A percentile compares a stretch with the other conserved stretches of the same genome.
These are phyloP conservation scores for Pharmacophagus antenor DNA, from an alignment of 2,888 invertebrate genomes.

Conservation along the genomic window DNA sequence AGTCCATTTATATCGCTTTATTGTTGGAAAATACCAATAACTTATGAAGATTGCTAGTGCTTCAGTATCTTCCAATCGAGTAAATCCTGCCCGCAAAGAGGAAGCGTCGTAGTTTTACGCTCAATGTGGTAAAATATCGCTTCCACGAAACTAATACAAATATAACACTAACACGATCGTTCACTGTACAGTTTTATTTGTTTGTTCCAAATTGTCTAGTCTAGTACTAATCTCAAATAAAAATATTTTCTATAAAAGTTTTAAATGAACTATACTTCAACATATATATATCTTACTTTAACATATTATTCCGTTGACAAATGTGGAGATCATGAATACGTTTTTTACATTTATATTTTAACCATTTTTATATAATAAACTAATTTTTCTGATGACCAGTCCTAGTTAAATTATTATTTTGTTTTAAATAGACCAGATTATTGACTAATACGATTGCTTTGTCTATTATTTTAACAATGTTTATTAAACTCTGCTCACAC, in stretches of 20 bases:
- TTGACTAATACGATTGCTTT: no score
- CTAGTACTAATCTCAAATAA: neutral
- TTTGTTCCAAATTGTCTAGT: neutral
- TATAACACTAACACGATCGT: constrained; percentile 20
- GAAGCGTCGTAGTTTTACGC: constrained; percentile 22
- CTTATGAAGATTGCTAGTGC: constrained; percentile 16
- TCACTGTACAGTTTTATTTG: constrained; percentile 13
- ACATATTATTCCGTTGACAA: no score
- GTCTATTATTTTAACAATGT: no score
- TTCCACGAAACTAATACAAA: constrained; percentile 17
- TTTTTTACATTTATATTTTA: no score
- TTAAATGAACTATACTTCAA: no score
- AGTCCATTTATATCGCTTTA: constrained; percentile 1
- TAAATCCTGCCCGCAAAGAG: constrained; percentile 21
- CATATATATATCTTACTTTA: no score
- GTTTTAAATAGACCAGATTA: no score
- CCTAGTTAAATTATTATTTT: no score
- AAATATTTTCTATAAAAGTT: neutral
- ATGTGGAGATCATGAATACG: no score
- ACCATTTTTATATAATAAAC: no score
- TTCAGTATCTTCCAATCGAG: constrained; percentile 25
- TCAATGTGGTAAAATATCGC: constrained; percentile 23
- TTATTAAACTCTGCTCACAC: no score
- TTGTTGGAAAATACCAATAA: constrained; percentile 22
- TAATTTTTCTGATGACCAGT: no score